phyloP scores from a whole-genome alignment of 2,888 invertebrate genomes.

The Heliconius ismenius region DNA sequence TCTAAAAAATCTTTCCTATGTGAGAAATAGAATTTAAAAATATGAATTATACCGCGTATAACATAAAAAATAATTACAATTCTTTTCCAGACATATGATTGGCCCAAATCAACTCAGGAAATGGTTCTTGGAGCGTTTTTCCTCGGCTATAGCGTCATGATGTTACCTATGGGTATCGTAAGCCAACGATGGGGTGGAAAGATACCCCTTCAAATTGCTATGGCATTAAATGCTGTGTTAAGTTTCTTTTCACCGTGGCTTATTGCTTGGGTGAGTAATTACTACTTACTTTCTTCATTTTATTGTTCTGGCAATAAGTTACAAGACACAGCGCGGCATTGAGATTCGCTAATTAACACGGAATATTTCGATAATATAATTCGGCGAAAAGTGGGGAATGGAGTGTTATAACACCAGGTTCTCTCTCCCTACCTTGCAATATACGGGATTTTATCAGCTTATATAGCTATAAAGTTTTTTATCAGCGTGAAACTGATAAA shows the following conservation, averaged over 20 bases:
- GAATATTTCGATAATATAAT: too few species aligned
- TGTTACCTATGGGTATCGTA: slow-evolving; percentile 80
- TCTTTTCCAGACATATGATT: slow-evolving; percentile 57
- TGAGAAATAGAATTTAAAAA: too few species aligned
- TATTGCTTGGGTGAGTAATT: slow-evolving; percentile 46
- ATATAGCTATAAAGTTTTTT: too few species aligned
- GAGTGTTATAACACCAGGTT: neutral
- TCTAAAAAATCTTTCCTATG: too few species aligned
- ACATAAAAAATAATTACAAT: neutral
- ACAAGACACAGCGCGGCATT: too few species aligned
- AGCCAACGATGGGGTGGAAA: slow-evolving; percentile 84
- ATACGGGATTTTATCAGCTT: too few species aligned
- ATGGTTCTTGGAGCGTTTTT: slow-evolving; percentile 75
- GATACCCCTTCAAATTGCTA: slow-evolving; percentile 70
- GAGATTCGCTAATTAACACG: too few species aligned
- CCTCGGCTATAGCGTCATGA: slow-evolving; percentile 76
- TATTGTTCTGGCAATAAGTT: too few species aligned
- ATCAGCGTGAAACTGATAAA: too few species aligned
- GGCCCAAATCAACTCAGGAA: slow-evolving; percentile 65
- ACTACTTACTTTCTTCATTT: too few species aligned
- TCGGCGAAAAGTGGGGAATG: too few species aligned
- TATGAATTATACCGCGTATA: neutral
- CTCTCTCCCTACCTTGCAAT: neutral
- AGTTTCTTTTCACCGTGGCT: slow-evolving; percentile 50
- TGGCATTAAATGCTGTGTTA: slow-evolving; percentile 57